Conservation (phyloP, 2,888 invertebrate genomes). For the Sisyra terminalis region DNA sequence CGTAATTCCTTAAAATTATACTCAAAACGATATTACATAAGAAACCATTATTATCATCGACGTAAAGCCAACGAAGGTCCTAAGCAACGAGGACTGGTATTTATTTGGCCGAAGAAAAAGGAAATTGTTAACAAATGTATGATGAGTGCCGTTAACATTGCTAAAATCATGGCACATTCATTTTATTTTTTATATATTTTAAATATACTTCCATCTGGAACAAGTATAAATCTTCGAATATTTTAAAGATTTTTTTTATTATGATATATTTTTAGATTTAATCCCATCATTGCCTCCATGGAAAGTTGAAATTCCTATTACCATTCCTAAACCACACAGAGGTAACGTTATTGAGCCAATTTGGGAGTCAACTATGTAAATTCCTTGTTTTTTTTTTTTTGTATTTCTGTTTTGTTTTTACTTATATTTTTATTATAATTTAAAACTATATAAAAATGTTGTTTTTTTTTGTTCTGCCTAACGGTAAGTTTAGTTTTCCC, state of each 20-base stretch:
- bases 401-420: no score
- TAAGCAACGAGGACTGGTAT: constrained; percentile 15
- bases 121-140: constrained; percentile 14
- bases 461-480: no score
- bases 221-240: constrained; percentile 13
- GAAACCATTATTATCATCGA: neutral
- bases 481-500: no score
- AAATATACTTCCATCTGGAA: constrained; percentile 20
- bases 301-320: constrained; percentile 14
- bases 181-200: constrained; percentile 19
- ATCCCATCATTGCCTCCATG: constrained; percentile 20
- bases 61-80: constrained; percentile 1
- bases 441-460: no score
- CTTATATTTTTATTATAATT: no score
- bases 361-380: constrained; percentile 18
- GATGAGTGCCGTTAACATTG: constrained; percentile 16
- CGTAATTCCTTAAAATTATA: no score
- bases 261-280: constrained; percentile 13
- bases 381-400: no score
- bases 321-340: constrained; percentile 18
- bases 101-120: constrained; percentile 16
- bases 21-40: neutral
- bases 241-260: neutral
- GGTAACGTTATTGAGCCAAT: constrained; percentile 25
- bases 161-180: constrained; percentile 19